A percentile compares a stretch with the other conserved stretches of the same genome.
Conservation (phyloP, 2,113 vertebrate genomes). For the Brachypteracias leptosomus region DNA sequence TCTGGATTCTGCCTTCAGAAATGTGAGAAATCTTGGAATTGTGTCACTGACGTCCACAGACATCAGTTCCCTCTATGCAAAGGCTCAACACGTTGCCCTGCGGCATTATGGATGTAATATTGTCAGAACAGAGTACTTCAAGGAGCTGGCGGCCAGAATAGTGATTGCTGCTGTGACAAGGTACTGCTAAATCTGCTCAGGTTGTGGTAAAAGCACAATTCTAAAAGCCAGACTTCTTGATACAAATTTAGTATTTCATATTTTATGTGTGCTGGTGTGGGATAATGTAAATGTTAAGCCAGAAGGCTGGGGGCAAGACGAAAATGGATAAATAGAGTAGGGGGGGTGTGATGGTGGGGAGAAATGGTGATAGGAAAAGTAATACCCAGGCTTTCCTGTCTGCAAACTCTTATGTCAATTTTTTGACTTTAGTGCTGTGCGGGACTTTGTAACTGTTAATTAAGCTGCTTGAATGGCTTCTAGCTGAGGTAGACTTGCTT, state of each 20-base stretch:
- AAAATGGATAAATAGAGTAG: not conserved
- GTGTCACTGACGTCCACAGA: constrained; percentile 95
- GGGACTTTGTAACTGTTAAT: not conserved
- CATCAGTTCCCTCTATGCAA: constrained; percentile 91
- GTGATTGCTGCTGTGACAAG: constrained; percentile 87
- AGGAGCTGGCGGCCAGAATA: constrained; percentile 89
- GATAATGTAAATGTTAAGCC: not conserved
- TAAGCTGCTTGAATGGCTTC: not conserved
- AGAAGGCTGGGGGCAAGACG: not conserved
- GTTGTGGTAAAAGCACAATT: not conserved
- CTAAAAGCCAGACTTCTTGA: not conserved
- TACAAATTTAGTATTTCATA: not conserved
- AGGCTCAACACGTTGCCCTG: constrained; percentile 88
- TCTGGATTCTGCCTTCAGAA: constrained; percentile 93
- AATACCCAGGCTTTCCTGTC: not conserved
- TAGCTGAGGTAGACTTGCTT: not conserved
- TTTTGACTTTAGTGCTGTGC: not conserved
- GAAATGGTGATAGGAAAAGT: not conserved
- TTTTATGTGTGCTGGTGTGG: not conserved
- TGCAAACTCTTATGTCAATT: not conserved
- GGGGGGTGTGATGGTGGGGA: not conserved
- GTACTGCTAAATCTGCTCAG: constrained; percentile 66
- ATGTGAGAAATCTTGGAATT: constrained; percentile 91
- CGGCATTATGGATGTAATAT: constrained; percentile 92
- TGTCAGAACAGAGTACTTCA: constrained; percentile 94